Base-by-base conservation (phyloP, 2,888 invertebrate species). In the Anticlea derivata region DNA sequence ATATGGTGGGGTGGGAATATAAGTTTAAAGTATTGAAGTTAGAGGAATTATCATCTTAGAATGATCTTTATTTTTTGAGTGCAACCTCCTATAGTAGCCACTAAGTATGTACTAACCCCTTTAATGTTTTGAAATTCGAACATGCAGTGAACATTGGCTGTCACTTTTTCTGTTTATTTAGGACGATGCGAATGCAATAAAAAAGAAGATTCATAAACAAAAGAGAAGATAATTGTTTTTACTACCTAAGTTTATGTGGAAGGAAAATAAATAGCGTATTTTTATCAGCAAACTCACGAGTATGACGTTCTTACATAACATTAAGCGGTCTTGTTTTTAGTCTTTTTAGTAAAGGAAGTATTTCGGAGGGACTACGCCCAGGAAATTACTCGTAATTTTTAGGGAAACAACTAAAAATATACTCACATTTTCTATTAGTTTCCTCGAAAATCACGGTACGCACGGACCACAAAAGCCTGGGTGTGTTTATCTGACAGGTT, bases 231-330 rank as follows among this genome's bases (percentile, higher is more conserved):
- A 22, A n/a, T 5, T 31, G 31, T 50, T 44, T 26, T 22, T 24
- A 31, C 8, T 7, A 12, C 0, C 2, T 13, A 17, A 26, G 0
- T n/a, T 8, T 7, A 1, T 17, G 17, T 17, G 13, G n/a, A n/a
- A n/a, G 1, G 5, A 29, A 12, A 30, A 27, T 34, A 8, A 5
- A 46, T 37, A n/a, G n/a, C n/a, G n/a, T n/a, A 40, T 23, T 31
- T 44, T 51, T 40, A 50, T 48, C 41, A 40, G 34, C 7, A 38
- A 26, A 27, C 34, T 57, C 49, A 37, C 12, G 47, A 55, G 49
- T 50, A 29, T 61, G 61, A 52, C 61, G 50, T 60, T 63, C 71
- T 75, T 75, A 74, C 71, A 73, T 74, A 74, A 74, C 66, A 68
- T 50, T 60, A 59, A 34, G 17, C 10, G 23, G 23, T 31, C 8